These are phyloP conservation scores for Drosophila subsilvestris DNA, from an alignment of 2,888 invertebrate genomes.

Conservation along the genomic window DNA sequence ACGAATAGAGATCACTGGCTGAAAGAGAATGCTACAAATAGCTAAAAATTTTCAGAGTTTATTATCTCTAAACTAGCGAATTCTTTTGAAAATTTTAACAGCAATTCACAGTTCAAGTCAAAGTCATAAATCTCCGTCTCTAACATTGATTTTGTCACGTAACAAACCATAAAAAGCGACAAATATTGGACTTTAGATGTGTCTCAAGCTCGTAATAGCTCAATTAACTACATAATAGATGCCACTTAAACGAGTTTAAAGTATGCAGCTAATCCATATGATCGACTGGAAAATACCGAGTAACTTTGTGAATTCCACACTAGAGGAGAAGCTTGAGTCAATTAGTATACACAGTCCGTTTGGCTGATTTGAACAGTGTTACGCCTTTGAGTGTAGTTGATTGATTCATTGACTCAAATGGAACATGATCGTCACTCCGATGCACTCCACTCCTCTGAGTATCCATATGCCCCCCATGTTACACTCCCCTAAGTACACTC, in stretches of 20 bases:
- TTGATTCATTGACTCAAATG: conserved; percentile 43
- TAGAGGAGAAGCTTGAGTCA: not conserved
- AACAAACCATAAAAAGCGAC: conserved; percentile 7
- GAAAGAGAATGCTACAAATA: too few species aligned
- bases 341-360: conserved; percentile 28
- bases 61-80: too few species aligned
- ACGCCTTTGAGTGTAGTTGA: conserved; percentile 36
- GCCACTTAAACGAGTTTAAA: conserved; percentile 28
- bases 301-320: conserved; percentile 10
- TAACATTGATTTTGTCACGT: not conserved
- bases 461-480: not conserved
- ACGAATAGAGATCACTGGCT: too few species aligned
- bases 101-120: too few species aligned
- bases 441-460: not conserved
- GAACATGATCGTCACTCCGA: not conserved
- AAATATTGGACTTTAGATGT: conserved; percentile 16
- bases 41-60: too few species aligned
- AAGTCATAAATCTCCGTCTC: not conserved
- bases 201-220: conserved; percentile 16
- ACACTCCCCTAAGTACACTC: not conserved
- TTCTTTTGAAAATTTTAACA: too few species aligned
- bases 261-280: not conserved
- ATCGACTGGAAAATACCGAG: not conserved
- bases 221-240: conserved; percentile 25
- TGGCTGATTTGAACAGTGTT: conserved; percentile 24